Evolutionary conservation across 2,888 invertebrate genomes (phyloP).

Genomic region (Chouioia cunea): DNA sequence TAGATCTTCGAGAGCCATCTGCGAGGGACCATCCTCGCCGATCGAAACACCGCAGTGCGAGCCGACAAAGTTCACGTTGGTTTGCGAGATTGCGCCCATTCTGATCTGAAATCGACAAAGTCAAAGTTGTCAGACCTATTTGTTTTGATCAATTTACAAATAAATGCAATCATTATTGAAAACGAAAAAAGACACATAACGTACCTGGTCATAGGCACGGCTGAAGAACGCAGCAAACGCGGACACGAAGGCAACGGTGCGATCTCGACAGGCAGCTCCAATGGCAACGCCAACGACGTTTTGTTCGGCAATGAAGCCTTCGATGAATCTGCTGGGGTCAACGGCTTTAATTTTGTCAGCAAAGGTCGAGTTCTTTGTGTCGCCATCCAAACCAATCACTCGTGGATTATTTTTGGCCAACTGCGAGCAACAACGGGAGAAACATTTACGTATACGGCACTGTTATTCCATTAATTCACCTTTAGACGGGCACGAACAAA

Average conservation of each 20-base stretch:
- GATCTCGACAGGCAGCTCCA: constrained; percentile 92
- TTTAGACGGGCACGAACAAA: too few species aligned
- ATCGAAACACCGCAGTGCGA: constrained; percentile 99
- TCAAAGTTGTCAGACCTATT: too few species aligned
- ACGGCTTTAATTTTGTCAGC: constrained; percentile 90
- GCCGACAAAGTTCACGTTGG: constrained; percentile 95
- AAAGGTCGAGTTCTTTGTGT: constrained; percentile 99
- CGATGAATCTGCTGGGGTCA: constrained; percentile 84
- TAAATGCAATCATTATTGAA: not conserved
- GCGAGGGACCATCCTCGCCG: constrained; percentile 98
- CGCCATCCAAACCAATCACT: constrained; percentile 95
- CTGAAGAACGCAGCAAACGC: constrained; percentile 99
- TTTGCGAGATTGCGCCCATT: constrained; percentile 99
- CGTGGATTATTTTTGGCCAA: constrained; percentile 74
- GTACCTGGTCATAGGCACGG: constrained; percentile 93
- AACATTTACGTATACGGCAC: constrained; percentile 4
- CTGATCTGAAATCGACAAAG: constrained; percentile 76
- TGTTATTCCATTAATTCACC: not conserved
- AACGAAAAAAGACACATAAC: constrained; percentile 22
- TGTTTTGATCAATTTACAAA: too few species aligned
- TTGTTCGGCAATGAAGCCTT: constrained; percentile 99
- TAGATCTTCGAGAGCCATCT: constrained; percentile 99
- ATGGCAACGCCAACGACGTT: constrained; percentile 96
- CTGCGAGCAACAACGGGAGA: constrained; percentile 46
- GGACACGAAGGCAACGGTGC: constrained; percentile 94